phyloP scores from a whole-genome alignment of 2,888 invertebrate species.

The Hartigia nigra region DNA sequence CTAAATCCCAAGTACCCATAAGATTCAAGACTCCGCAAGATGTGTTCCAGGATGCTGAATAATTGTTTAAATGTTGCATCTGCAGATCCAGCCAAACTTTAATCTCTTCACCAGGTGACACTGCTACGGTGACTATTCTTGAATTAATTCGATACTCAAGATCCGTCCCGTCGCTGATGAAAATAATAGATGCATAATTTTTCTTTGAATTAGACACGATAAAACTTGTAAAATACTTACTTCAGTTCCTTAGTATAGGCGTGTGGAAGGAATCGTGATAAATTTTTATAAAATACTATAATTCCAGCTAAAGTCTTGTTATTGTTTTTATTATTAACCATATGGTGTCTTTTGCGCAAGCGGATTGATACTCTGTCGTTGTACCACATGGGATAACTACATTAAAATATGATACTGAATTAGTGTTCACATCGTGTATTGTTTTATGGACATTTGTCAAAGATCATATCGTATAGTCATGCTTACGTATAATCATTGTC shows the following conservation, averaged over 20 bases:
- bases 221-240: slow-evolving; percentile 66
- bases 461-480: neutral
- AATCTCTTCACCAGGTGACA: slow-evolving; percentile 43
- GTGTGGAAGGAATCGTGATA: slow-evolving; percentile 73
- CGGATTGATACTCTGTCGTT: slow-evolving; percentile 62
- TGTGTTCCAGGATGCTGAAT: slow-evolving; percentile 65
- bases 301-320: slow-evolving; percentile 60
- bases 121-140: slow-evolving; percentile 67
- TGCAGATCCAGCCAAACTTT: slow-evolving; percentile 67
- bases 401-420: slow-evolving; percentile 19
- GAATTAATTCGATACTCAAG: slow-evolving; percentile 76
- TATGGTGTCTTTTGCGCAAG: slow-evolving; percentile 38
- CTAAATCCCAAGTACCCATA: slow-evolving; percentile 73
- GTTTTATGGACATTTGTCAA: neutral
- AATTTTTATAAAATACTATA: slow-evolving; percentile 73
- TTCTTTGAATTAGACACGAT: slow-evolving; percentile 31
- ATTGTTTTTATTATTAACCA: slow-evolving; percentile 26
- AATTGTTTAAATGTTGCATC: slow-evolving; percentile 67
- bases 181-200: neutral
- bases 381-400: slow-evolving; percentile 66
- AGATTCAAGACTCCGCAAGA: slow-evolving; percentile 67
- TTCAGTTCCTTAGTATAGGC: slow-evolving; percentile 72
- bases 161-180: slow-evolving; percentile 73
- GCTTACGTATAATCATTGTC: slow-evolving; percentile 53
- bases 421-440: neutral